phyloP scores from a whole-genome alignment of 2,888 invertebrate species.

The Ptilodon capucinus region DNA sequence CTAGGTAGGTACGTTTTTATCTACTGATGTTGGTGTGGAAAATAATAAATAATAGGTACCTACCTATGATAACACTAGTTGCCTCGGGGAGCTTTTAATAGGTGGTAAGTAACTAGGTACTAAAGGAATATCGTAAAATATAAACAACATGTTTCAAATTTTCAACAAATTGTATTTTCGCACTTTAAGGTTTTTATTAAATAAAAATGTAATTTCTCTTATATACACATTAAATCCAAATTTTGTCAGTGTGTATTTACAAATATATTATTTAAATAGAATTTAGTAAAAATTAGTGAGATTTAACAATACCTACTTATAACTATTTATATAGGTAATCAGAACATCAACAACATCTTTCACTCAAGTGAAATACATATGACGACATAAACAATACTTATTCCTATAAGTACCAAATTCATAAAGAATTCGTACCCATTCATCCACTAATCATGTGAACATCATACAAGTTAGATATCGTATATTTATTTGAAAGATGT shows the following conservation, averaged over 20 bases:
- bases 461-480: slow-evolving; percentile 51
- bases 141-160: slow-evolving; percentile 59
- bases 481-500: slow-evolving; percentile 38
- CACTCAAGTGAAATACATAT: slow-evolving; percentile 73
- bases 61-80: too few relatives aligned
- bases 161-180: slow-evolving; percentile 81
- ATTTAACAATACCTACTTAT: slow-evolving; percentile 81
- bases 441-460: slow-evolving; percentile 59
- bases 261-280: slow-evolving; percentile 83
- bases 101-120: too few relatives aligned
- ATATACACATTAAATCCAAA: slow-evolving; percentile 82
- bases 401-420: slow-evolving; percentile 65
- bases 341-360: slow-evolving; percentile 81
- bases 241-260: slow-evolving; percentile 83
- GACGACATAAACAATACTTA: slow-evolving; percentile 63
- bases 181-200: slow-evolving; percentile 80
- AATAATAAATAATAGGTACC: too few relatives aligned
- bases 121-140: slow-evolving; percentile 26
- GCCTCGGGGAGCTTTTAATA: neutral
- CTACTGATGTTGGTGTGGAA: too few relatives aligned
- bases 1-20: too few relatives aligned
- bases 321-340: slow-evolving; percentile 61
- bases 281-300: slow-evolving; percentile 83
- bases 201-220: slow-evolving; percentile 78
- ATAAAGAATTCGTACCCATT: slow-evolving; percentile 61